These are phyloP conservation scores for Smithornis capensis DNA, from an alignment of 2,113 vertebrate species.

Conservation along the genomic window DNA sequence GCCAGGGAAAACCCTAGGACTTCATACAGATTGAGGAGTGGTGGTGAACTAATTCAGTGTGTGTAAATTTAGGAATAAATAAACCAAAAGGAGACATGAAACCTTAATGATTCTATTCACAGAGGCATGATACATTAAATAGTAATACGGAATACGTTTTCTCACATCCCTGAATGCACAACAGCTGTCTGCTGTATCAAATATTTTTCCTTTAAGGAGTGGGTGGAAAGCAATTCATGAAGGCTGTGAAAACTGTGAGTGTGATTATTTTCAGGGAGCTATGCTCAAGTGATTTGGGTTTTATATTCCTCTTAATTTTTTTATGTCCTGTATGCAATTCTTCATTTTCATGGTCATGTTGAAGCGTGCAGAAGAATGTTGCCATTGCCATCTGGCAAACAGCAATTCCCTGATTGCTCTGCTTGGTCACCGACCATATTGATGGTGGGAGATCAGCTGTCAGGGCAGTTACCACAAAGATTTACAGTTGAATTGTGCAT, in stretches of 20 bases:
- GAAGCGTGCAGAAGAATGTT: constrained; percentile 15
- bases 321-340: constrained; percentile 13
- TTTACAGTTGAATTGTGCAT: not conserved
- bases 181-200: constrained; percentile 45
- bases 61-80: constrained; percentile 27
- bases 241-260: not conserved
- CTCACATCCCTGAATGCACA: constrained; percentile 45
- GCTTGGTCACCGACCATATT: constrained; percentile 38
- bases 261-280: constrained; percentile 23
- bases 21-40: not conserved
- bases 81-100: constrained; percentile 6
- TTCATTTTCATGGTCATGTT: constrained; percentile 14
- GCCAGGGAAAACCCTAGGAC: not conserved
- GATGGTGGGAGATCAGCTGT: constrained; percentile 38
- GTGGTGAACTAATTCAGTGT: not conserved
- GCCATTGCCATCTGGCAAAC: constrained; percentile 29
- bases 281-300: constrained; percentile 26
- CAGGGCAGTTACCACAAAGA: constrained; percentile 21
- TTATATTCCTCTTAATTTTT: constrained; percentile 44
- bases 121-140: constrained; percentile 49
- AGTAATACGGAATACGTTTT: constrained; percentile 45
- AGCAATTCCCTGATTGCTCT: constrained; percentile 18
- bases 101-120: constrained; percentile 38
- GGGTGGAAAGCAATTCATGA: constrained; percentile 11
- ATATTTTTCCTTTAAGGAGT: constrained; percentile 31